Evolutionary conservation across 2,888 invertebrate species (phyloP).

Genomic region (Cantharis flavilabris): DNA sequence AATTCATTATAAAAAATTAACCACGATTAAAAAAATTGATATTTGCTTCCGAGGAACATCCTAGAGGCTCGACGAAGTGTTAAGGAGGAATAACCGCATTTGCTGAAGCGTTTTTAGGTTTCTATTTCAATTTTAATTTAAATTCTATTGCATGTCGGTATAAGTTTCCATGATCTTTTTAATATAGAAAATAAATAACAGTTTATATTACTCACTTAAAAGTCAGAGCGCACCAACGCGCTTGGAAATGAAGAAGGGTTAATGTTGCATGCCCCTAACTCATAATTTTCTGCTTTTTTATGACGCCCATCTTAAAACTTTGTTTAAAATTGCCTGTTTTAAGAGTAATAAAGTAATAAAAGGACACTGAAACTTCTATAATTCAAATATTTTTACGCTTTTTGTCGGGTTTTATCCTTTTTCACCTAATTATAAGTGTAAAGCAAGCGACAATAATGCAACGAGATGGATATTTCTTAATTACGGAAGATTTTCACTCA

Average conservation of each 20-base stretch:
- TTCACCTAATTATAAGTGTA: conserved; percentile 27
- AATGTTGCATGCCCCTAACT: conserved; percentile 28
- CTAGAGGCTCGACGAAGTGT: background rate
- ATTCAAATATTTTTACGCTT: conserved; percentile 29
- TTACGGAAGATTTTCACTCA: conserved; percentile 23
- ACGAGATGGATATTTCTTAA: conserved; percentile 27
- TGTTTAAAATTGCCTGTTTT: conserved; percentile 31
- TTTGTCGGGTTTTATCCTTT: conserved; percentile 20
- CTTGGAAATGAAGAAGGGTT: conserved; percentile 29
- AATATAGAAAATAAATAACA: conserved; percentile 26
- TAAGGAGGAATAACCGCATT: background rate
- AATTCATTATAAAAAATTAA: background rate
- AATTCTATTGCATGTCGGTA: background rate
- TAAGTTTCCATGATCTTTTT: background rate
- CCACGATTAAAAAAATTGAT: background rate
- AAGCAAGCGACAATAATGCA: conserved; percentile 22
- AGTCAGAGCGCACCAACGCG: conserved; percentile 21
- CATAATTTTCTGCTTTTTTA: conserved; percentile 31
- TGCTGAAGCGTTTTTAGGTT: background rate
- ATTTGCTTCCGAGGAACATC: background rate
- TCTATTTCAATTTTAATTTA: background rate
- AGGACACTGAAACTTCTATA: conserved; percentile 29
- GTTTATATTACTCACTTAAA: conserved; percentile 26
- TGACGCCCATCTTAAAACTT: conserved; percentile 29
- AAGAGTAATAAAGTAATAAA: conserved; percentile 30